A percentile compares a stretch with the other conserved stretches of the same genome.
Conservation (phyloP, 2,113 vertebrate species). For the Chloropsis hardwickii region DNA sequence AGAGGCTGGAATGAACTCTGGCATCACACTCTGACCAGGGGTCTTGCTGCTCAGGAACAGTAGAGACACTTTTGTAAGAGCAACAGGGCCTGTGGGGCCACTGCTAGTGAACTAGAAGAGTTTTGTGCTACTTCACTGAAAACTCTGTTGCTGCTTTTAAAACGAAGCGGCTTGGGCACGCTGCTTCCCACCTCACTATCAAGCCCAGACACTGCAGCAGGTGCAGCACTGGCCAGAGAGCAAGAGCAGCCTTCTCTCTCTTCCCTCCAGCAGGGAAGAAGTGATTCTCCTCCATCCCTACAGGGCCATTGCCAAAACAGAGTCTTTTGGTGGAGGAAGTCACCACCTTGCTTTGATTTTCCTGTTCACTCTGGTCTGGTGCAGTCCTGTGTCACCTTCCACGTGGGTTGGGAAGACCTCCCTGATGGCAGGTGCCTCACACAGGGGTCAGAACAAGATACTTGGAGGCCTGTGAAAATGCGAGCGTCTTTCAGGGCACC, state of each 20-base stretch:
- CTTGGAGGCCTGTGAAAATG: rapidly evolving
- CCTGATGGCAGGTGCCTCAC: rapidly evolving
- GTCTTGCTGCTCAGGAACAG: neutral
- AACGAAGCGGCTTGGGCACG: rapidly evolving
- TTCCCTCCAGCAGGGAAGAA: neutral
- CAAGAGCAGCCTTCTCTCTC: neutral
- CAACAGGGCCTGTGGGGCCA: rapidly evolving
- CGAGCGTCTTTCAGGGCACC: rapidly evolving
- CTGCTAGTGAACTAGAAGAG: neutral
- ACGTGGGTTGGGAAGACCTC: rapidly evolving
- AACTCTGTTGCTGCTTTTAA: neutral
- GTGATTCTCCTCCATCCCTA: neutral
- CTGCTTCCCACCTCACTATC: rapidly evolving
- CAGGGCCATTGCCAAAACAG: neutral
- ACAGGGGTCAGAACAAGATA: neutral
- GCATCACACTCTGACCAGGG: rapidly evolving
- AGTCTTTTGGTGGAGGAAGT: neutral
- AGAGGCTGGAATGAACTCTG: neutral
- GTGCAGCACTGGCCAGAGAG: neutral
- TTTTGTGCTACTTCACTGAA: neutral
- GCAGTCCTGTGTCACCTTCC: rapidly evolving
- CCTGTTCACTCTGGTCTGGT: rapidly evolving
- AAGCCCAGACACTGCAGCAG: neutral
- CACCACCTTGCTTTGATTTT: neutral
- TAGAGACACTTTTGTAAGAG: neutral